Evolutionary conservation across 2,113 vertebrate genomes (phyloP), one percentile per base, ranked within the genome.

Genomic region (Rhinogobius similis): DNA sequence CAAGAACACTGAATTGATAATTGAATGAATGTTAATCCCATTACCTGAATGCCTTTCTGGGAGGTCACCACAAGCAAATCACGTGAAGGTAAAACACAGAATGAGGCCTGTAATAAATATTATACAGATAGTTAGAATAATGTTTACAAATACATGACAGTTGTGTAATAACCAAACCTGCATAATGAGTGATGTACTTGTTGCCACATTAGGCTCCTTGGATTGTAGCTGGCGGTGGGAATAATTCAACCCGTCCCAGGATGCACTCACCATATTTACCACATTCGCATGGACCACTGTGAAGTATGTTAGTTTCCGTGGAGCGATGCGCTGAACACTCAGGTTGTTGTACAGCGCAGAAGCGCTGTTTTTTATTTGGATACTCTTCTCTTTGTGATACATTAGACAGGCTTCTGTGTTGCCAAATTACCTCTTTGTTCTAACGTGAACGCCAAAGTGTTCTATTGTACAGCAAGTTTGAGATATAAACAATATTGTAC

Each of bases 261-360:
- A 90, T 36, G 90, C 90, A 70, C 94, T 96, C 68, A 97, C 89
- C 87, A 98, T 90, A 90, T 93, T 95, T 12, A 95, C 92, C 65
- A 92, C 85, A 76, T 93, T 92, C 16, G 95, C 95, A 16, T 96
- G 96, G 52, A 97, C 95, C 53, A 95, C 89, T 0, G 94, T 89
- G 77, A 96, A 94, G 71, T 94, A 91, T 13, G 91, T 92, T 70
- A 95, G 94, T 48, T 72, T 91, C 13, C 90, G 83, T 16, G 89
- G 85, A 0, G 92, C 91, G 14, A 92, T 90, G 36, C 91, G 94
- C 85, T 97, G 86, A 29, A 96, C 95, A 21, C 94, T 89, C 12
- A 98, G 93, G 89, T 98, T 98, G 92, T 97, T 98, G 90, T 94
- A 94, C 9, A 98, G 88, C 1, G 96, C 92, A 0, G 96, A 94